A percentile compares a stretch with the other conserved stretches of the same genome.
Conservation (phyloP, 2,113 vertebrate species). For the Poecilia latipinna region DNA sequence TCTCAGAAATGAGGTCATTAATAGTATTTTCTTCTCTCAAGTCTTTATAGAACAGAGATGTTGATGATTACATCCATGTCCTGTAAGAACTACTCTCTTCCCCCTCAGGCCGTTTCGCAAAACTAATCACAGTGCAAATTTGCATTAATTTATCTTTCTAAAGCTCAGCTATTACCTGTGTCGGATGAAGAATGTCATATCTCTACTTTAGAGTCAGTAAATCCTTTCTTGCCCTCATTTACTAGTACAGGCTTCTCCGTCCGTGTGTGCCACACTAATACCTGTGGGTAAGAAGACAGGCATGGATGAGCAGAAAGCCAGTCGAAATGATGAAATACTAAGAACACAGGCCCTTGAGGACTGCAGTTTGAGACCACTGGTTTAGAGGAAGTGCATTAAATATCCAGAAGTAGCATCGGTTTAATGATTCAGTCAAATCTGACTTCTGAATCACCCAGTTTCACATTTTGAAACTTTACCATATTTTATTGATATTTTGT, state of each 20-base stretch:
- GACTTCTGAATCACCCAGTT: slow-evolving; percentile 4
- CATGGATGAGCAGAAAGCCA: slow-evolving; percentile 15
- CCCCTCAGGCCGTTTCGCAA: neutral
- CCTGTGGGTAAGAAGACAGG: slow-evolving; percentile 65
- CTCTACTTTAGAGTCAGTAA: slow-evolving; percentile 86
- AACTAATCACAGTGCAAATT: slow-evolving; percentile 21
- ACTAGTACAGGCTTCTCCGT: slow-evolving; percentile 87
- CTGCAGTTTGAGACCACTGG: too few relatives aligned
- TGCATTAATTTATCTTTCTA: slow-evolving; percentile 50
- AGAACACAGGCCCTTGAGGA: too few relatives aligned
- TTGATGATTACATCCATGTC: neutral
- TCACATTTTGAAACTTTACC: too few relatives aligned
- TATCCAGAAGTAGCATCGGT: slow-evolving; percentile 8
- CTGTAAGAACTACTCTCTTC: neutral
- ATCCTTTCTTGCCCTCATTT: slow-evolving; percentile 90
- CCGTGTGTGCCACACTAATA: slow-evolving; percentile 91
- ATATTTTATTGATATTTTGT: too few relatives aligned
- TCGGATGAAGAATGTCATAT: slow-evolving; percentile 77
- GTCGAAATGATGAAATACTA: slow-evolving; percentile 7
- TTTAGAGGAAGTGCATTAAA: slow-evolving; percentile 11
- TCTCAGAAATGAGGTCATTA: too few relatives aligned
- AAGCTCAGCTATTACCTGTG: slow-evolving; percentile 66
- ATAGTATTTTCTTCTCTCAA: neutral
- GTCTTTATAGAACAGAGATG: too few relatives aligned
- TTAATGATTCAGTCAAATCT: slow-evolving; percentile 22